Percentiles rank a stretch among this genome's conserved stretches.
Evolutionary conservation across 2,113 vertebrate species (phyloP).

Genomic region (Cyanocitta stelleri): DNA sequence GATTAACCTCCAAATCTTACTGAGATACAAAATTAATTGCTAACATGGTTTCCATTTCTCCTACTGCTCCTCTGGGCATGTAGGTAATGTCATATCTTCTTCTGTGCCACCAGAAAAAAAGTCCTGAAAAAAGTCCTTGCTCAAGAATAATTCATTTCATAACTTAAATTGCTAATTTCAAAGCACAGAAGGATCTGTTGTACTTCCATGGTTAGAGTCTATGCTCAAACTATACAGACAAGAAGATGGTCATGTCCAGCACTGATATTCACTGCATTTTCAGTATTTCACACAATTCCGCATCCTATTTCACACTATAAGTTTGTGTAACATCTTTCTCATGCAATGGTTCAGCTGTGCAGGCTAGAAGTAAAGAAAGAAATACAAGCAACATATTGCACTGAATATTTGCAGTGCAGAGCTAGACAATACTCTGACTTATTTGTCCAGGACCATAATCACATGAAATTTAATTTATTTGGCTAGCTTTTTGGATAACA

Average conservation of each 20-base stretch:
- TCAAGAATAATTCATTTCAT: not conserved
- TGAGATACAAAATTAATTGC: not conserved
- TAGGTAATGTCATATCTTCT: not conserved
- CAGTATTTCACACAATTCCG: not conserved
- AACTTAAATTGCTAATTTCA: not conserved
- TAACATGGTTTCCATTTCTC: not conserved
- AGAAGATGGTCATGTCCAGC: not conserved
- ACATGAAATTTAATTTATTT: not conserved
- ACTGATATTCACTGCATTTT: not conserved
- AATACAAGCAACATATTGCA: not conserved
- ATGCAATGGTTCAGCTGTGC: not conserved
- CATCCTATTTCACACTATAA: not conserved
- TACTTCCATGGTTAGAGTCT: not conserved
- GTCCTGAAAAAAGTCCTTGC: not conserved
- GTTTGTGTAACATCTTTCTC: not conserved
- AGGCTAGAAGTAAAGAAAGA: not conserved
- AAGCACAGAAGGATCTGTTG: not conserved
- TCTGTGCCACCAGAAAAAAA: not conserved
- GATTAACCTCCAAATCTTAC: not conserved
- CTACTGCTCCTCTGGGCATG: not conserved
- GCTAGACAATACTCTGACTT: not conserved
- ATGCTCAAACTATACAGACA: not conserved
- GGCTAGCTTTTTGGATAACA: not conserved
- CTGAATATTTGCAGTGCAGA: not conserved
- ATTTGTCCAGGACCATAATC: not conserved